Percentiles rank a stretch among this genome's conserved stretches.
Evolutionary conservation across 2,113 vertebrate genomes (phyloP).

Genomic region (Odocoileus hemionus): DNA sequence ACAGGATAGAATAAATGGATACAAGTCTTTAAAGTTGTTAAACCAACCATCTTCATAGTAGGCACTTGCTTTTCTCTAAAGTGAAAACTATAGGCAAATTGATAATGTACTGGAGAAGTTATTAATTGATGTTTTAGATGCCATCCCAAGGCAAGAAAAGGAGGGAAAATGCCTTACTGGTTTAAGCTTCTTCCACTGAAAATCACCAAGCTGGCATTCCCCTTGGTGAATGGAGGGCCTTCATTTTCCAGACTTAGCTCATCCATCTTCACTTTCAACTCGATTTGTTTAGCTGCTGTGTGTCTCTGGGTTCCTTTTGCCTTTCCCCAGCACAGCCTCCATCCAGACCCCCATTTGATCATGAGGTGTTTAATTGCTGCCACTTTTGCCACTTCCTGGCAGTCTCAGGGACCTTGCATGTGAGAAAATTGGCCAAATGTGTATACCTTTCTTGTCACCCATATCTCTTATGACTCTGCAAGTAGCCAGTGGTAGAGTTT

Average conservation of each 20-base stretch:
- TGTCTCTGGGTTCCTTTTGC: not conserved
- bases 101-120: not conserved
- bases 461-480: not conserved
- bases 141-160: not conserved
- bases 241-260: not conserved
- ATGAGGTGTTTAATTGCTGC: not conserved
- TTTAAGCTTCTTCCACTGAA: not conserved
- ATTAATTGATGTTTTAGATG: constrained; percentile 1
- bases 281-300: not conserved
- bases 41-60: not conserved
- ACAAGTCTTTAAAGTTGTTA: not conserved
- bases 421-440: not conserved
- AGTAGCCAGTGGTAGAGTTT: not conserved
- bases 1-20: not conserved
- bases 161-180: not conserved
- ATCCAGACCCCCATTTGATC: not conserved
- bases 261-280: constrained; percentile 1
- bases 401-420: fast-evolving
- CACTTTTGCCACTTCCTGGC: not conserved
- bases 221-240: not conserved
- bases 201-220: not conserved
- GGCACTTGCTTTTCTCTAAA: constrained; percentile 9
- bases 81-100: constrained; percentile 12
- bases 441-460: not conserved
- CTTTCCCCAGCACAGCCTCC: not conserved